Evolutionary conservation across 1,140 invertebrate species (phyloP).

Genomic region (Zaprionus africanus): DNA sequence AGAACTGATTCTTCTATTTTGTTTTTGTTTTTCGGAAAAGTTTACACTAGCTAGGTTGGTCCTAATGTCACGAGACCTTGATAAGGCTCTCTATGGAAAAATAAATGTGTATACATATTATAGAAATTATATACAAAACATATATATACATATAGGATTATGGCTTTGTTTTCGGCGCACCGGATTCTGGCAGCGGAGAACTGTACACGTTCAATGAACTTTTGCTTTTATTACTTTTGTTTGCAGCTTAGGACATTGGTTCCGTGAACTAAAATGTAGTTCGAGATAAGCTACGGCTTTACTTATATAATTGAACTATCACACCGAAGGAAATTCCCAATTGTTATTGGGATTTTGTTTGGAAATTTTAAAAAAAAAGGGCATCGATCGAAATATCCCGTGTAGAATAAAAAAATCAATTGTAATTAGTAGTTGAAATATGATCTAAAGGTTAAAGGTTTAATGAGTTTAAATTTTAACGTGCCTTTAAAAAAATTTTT

Average conservation of each 20-base stretch:
- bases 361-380: neutral
- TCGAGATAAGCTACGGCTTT: neutral
- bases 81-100: slow-evolving; percentile 30
- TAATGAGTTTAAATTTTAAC: neutral
- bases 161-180: slow-evolving; percentile 36
- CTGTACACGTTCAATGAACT: slow-evolving; percentile 45
- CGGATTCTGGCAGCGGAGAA: neutral
- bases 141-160: slow-evolving; percentile 19
- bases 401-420: neutral
- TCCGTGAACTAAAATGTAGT: neutral
- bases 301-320: slow-evolving; percentile 1
- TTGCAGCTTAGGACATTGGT: neutral
- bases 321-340: neutral
- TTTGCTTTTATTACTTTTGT: slow-evolving; percentile 24
- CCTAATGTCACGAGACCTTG: slow-evolving; percentile 41
- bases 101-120: slow-evolving; percentile 13
- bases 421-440: neutral
- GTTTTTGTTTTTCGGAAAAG: slow-evolving; percentile 13
- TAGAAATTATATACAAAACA: neutral
- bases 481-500: neutral
- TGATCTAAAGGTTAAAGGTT: neutral
- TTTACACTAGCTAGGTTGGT: slow-evolving; percentile 20
- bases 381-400: neutral
- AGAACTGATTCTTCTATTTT: slow-evolving; percentile 26
- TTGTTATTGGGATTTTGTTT: neutral